A percentile compares a stretch with the other conserved stretches of the same genome.
Evolutionary conservation across 1,140 invertebrate genomes (phyloP).

Genomic region (Anthonomus grandis): DNA sequence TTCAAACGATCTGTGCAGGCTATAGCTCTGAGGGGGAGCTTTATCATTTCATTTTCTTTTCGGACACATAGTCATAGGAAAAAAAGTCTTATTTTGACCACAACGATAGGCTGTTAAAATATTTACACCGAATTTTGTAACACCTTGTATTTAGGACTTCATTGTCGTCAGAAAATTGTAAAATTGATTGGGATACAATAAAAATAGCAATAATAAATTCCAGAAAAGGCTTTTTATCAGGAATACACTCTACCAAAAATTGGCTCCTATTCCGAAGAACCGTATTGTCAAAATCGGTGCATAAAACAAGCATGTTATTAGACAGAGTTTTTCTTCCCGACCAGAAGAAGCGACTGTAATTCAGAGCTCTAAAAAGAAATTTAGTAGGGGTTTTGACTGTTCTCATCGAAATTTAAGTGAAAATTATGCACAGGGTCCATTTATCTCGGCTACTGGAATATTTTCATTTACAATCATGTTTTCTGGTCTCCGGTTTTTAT

Average conservation of each 20-base stretch:
- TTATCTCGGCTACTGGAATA: slow-evolving; percentile 21
- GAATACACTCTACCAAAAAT: slow-evolving; percentile 19
- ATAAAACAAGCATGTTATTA: slow-evolving; percentile 25
- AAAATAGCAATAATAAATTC: neutral
- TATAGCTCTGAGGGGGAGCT: no score
- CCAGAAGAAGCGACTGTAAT: slow-evolving; percentile 9
- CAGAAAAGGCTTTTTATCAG: neutral
- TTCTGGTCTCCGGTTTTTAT: no score
- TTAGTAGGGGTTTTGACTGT: slow-evolving; percentile 23
- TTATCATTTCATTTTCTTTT: no score
- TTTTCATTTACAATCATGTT: no score
- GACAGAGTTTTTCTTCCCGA: slow-evolving; percentile 13
- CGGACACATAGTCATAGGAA: no score
- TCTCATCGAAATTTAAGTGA: slow-evolving; percentile 27
- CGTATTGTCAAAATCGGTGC: slow-evolving; percentile 21
- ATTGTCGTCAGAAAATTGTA: no score
- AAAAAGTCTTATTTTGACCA: no score
- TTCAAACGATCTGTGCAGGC: no score
- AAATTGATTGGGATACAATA: no score
- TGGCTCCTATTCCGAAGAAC: slow-evolving; percentile 5
- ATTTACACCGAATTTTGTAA: no score
- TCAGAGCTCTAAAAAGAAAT: slow-evolving; percentile 17
- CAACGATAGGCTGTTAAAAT: no score
- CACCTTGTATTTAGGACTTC: no score
- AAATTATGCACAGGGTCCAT: slow-evolving; percentile 19